Evolutionary conservation across 2,113 vertebrate species (phyloP).

Genomic region (Cyphomyrus plagiostoma): DNA sequence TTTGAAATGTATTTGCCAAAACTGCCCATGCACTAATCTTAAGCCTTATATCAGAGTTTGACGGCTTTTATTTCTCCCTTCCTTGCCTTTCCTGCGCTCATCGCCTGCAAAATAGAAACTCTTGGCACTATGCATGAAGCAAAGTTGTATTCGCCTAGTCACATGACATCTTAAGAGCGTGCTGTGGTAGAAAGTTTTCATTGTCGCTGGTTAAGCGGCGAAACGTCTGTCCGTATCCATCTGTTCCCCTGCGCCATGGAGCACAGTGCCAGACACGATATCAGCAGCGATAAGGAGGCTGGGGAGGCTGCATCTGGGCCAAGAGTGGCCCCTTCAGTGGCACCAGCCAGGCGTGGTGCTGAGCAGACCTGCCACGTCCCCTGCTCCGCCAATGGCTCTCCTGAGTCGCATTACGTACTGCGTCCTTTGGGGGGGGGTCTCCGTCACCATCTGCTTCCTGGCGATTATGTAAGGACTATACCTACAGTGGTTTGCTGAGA

Average conservation of each 20-base stretch:
- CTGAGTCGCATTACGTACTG: conserved; percentile 19
- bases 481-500: conserved; percentile 22
- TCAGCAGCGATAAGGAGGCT: neutral
- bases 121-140: neutral
- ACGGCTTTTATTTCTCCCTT: neutral
- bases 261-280: neutral
- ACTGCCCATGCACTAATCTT: neutral
- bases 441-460: conserved; percentile 14
- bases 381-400: conserved; percentile 35
- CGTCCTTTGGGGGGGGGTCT: conserved; percentile 5
- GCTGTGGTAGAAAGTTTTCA: neutral
- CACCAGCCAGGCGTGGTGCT: neutral
- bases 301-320: neutral
- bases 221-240: neutral
- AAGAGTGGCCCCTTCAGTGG: neutral
- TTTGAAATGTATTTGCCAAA: neutral
- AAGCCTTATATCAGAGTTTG: neutral
- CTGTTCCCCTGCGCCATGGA: neutral
- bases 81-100: neutral
- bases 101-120: neutral
- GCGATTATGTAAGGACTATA: conserved; percentile 34
- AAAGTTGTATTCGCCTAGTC: neutral
- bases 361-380: conserved; percentile 28
- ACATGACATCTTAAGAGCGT: neutral
- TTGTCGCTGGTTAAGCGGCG: neutral